Base-by-base conservation (phyloP, 2,888 invertebrate species). In the Pterostichus madidus region DNA sequence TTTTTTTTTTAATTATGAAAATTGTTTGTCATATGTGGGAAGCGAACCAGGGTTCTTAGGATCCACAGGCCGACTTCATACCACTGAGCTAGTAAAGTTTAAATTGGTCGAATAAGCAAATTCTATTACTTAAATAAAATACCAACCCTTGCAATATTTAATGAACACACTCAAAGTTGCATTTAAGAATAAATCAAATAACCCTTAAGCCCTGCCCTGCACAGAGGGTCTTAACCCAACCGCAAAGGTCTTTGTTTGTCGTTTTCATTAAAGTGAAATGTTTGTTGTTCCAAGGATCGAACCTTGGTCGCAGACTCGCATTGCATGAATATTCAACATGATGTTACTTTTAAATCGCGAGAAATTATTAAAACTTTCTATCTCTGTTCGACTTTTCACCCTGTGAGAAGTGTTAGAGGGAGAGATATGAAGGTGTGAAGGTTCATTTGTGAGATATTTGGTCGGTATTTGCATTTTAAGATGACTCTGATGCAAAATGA, bases 401-500 rank as follows among this genome's bases (percentile, higher is more conserved):
- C 5, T 6, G 32, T n/a, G 6, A 11, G 35, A 31, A 35, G 13
- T 35, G 64, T 13, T 13, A 64, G 64, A 35, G 2, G 7, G 32
- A 6, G 64, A 24, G 17, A 64, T 64, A 32, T 35, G 64, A 35
- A 31, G 59, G 35, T 64, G 35, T 35, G 17, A 24, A 31, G 35
- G n/a, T 64, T 64, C 35, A 64, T 64, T 64, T 64, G 64, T 13
- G 64, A 64, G 35, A 64, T 64, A 35, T 64, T 31, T 31, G 64
- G 11, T 10, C n/a, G 31, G 13, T 64, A 64, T 64, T 64, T 64
- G 64, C 64, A 64, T 64, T 64, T 64, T 35, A 64, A 64, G 64
- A 64, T 64, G 64, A 64, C 31, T 35, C 3, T 64, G 64, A 35
- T 31, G 32, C 64, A 32, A 64, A 64, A 31, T 59, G 56, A 17